Percentiles rank a stretch among this genome's conserved stretches.
Conservation (phyloP, 1,140 invertebrate genomes). For the Drosophila micromelanica region DNA sequence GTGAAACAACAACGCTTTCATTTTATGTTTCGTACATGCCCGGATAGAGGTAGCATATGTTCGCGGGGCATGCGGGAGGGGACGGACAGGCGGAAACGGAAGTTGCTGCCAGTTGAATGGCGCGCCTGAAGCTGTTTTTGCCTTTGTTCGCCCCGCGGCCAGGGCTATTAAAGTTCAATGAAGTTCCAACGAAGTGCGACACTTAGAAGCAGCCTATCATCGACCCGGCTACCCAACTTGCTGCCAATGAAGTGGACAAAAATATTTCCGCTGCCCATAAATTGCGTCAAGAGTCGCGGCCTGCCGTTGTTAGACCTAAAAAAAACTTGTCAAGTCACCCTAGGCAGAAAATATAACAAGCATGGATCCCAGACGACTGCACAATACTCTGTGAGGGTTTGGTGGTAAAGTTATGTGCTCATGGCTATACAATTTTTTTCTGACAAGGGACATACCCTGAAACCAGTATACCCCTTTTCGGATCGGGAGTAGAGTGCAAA, state of each 20-base stretch:
- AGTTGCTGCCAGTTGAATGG: constrained; percentile 16
- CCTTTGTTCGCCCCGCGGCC: constrained; percentile 58
- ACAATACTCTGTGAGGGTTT: too few species aligned
- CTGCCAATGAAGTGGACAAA: constrained; percentile 73
- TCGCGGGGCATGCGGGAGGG: background rate
- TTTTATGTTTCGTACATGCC: constrained; percentile 1
- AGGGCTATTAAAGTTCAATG: constrained; percentile 78
- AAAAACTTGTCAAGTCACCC: constrained; percentile 50
- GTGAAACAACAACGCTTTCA: background rate
- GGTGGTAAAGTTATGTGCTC: too few species aligned
- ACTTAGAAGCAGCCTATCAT: constrained; percentile 50
- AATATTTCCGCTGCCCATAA: constrained; percentile 75
- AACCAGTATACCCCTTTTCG: too few species aligned
- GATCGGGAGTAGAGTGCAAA: background rate
- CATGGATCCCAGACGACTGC: too few species aligned
- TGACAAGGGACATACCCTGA: too few species aligned
- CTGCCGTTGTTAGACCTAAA: constrained; percentile 22
- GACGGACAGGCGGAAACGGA: constrained; percentile 21
- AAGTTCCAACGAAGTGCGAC: constrained; percentile 67
- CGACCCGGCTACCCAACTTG: constrained; percentile 12
- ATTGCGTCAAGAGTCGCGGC: constrained; percentile 67
- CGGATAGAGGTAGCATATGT: constrained; percentile 30
- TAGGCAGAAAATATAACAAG: too few species aligned
- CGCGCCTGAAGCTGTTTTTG: constrained; percentile 6
- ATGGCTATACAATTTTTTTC: too few species aligned